Evolutionary conservation across 2,113 vertebrate genomes (phyloP).

Genomic region (Eubucco bourcierii): DNA sequence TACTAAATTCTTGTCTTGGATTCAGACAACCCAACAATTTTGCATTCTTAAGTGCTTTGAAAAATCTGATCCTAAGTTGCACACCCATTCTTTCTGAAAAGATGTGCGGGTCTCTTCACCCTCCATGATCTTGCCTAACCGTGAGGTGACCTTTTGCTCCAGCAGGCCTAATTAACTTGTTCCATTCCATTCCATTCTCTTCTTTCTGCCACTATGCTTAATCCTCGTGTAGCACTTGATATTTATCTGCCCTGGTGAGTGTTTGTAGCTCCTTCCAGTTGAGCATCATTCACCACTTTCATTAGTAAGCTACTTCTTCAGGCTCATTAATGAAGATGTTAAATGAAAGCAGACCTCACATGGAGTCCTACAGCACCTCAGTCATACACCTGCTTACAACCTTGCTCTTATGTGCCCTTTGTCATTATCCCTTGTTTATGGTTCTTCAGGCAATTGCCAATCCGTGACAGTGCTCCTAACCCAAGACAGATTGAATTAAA

Average conservation of each 20-base stretch:
- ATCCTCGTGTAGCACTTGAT: background rate
- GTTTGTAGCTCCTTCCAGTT: constrained; percentile 2
- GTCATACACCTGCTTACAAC: constrained; percentile 27
- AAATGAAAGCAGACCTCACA: constrained; percentile 23
- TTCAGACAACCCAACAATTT: background rate
- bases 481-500: constrained; percentile 62
- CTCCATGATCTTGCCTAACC: accelerated
- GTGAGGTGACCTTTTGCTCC: background rate
- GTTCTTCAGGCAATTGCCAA: constrained; percentile 63
- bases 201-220: background rate
- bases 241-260: background rate
- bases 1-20: background rate
- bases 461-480: constrained; percentile 46
- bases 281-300: background rate
- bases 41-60: background rate
- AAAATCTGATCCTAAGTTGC: background rate
- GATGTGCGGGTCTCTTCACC: background rate
- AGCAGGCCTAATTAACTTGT: background rate
- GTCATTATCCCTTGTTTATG: constrained; percentile 63
- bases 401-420: constrained; percentile 49
- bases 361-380: background rate
- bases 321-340: constrained; percentile 49
- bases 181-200: background rate
- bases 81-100: background rate
- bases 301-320: constrained; percentile 17